phyloP scores from a whole-genome alignment of 2,113 vertebrate genomes.

The Apeltes quadracus region DNA sequence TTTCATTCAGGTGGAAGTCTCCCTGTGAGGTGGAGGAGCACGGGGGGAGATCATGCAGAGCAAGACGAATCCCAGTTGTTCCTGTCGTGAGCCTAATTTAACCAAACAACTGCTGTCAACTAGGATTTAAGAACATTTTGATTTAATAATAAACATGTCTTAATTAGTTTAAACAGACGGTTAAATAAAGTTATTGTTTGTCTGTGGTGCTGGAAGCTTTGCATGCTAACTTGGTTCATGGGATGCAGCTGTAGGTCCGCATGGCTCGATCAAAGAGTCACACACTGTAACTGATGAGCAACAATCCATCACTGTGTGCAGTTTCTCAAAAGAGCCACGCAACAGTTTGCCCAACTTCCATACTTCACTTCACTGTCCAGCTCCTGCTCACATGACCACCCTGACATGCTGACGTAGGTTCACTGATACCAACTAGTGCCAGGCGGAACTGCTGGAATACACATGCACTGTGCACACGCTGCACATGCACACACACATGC shows the following conservation, averaged over 20 bases:
- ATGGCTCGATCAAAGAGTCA: no score
- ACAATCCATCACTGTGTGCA: not conserved
- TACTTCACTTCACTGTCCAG: no score
- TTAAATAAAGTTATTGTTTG: not conserved
- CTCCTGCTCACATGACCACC: no score
- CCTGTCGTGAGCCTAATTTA: not conserved
- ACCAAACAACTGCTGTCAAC: slow-evolving; percentile 17
- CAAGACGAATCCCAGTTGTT: no score
- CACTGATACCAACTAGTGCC: no score
- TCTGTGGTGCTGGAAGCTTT: not conserved
- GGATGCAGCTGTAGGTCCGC: not conserved
- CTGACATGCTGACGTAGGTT: no score
- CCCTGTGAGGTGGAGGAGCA: no score
- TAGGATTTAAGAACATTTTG: not conserved
- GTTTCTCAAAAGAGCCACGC: no score
- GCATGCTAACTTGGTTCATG: not conserved
- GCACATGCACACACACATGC: no score
- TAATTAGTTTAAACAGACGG: not conserved
- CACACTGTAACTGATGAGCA: not conserved
- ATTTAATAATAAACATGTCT: not conserved
- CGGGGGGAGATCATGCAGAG: no score
- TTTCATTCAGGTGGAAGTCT: not conserved
- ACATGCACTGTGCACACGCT: slow-evolving; percentile 7
- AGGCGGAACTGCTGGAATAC: slow-evolving; percentile 20
- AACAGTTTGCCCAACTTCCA: not conserved